Conservation (phyloP, 2,888 invertebrate genomes). For the Standfussiana lucernea region DNA sequence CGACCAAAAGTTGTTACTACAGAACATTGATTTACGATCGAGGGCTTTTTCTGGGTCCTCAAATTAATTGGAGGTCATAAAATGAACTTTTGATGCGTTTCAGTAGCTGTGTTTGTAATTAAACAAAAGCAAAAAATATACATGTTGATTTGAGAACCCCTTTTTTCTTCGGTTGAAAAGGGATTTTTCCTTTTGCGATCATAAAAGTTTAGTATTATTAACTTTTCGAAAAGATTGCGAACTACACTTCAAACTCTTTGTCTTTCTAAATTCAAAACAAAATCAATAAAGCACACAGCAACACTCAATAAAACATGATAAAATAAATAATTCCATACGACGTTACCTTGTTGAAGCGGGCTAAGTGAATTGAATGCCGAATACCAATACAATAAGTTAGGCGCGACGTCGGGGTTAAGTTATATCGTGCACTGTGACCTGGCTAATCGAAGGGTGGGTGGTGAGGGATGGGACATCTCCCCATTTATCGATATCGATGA, state of each 20-base stretch:
- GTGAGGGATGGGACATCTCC: conserved; percentile 73
- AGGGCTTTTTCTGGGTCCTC: not conserved
- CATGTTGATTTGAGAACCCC: not conserved
- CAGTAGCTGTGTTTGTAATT: not conserved
- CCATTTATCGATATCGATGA: conserved; percentile 71
- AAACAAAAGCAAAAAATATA: not conserved
- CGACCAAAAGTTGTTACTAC: not conserved
- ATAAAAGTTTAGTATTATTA: not conserved
- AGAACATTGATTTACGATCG: not conserved
- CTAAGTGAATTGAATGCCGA: conserved; percentile 67
- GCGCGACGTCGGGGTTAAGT: conserved; percentile 81
- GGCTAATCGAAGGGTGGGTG: conserved; percentile 82
- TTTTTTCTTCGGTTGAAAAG: not conserved
- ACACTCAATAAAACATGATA: conserved; percentile 18
- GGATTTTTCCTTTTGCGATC: not conserved
- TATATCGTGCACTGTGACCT: conserved; percentile 84
- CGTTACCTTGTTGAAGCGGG: conserved; percentile 53
- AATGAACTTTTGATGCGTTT: not conserved
- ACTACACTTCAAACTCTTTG: not conserved
- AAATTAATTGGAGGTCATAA: not conserved
- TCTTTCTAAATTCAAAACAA: not conserved
- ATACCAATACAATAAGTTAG: conserved; percentile 78
- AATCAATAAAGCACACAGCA: not conserved
- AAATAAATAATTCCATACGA: conserved; percentile 59
- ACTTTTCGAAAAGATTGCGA: not conserved